A percentile compares a stretch with the other conserved stretches of the same genome.
Evolutionary conservation across 2,888 invertebrate species (phyloP).

Genomic region (Lomographa bimaculata): DNA sequence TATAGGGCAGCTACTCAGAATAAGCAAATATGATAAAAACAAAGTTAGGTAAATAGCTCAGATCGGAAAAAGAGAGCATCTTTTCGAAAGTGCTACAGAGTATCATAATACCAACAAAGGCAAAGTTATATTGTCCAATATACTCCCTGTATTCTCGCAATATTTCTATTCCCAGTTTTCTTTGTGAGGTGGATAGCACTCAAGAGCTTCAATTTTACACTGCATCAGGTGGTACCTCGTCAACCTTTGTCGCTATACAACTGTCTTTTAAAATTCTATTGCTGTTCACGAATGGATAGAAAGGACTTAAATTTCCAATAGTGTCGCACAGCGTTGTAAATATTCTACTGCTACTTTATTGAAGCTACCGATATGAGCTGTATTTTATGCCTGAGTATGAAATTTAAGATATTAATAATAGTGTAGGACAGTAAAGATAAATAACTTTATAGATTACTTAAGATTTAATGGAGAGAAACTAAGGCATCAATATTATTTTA

Average conservation of each 20-base stretch:
- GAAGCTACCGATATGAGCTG: too few species aligned
- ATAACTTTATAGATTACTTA: too few species aligned
- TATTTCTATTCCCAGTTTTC: conserved; percentile 53
- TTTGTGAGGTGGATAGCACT: conserved; percentile 47
- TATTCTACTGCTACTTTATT: too few species aligned
- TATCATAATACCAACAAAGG: conserved; percentile 9
- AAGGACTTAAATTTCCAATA: conserved; percentile 5
- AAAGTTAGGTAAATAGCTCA: too few species aligned
- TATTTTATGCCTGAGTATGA: too few species aligned
- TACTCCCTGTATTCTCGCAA: conserved; percentile 39
- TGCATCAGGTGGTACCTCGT: conserved; percentile 23
- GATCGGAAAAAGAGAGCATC: too few species aligned
- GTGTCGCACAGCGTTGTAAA: neutral
- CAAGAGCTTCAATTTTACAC: conserved; percentile 48
- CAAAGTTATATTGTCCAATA: conserved; percentile 27
- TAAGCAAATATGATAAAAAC: too few species aligned
- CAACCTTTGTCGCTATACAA: conserved; percentile 28
- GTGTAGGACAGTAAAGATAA: too few species aligned
- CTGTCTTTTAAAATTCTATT: conserved; percentile 18
- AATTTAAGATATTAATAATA: too few species aligned
- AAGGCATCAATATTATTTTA: too few species aligned
- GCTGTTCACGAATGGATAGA: neutral
- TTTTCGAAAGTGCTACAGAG: conserved; percentile 2
- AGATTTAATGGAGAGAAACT: too few species aligned
- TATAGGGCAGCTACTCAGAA: too few species aligned